Conservation (phyloP, 2,797 vertebrate genomes). For the Karalla daura region DNA sequence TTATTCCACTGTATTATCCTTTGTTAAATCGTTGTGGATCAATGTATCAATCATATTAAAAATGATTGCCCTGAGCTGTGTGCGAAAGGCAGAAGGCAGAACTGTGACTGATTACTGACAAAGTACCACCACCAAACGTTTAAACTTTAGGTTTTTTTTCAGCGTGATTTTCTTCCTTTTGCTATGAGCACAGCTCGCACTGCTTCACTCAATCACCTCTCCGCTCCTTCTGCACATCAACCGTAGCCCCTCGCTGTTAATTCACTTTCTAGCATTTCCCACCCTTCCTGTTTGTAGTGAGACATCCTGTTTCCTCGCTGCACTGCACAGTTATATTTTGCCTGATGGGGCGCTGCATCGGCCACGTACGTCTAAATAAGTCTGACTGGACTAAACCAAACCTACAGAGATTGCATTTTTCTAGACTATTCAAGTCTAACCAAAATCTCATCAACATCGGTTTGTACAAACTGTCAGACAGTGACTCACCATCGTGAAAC, state of each 20-base stretch:
- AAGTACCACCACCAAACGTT: no score
- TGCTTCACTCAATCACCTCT: neutral
- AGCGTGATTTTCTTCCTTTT: neutral
- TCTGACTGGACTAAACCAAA: neutral
- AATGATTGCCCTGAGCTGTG: no score
- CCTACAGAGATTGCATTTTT: neutral
- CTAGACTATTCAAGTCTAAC: neutral
- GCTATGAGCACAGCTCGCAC: no score
- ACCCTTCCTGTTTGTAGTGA: neutral
- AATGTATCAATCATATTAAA: no score
- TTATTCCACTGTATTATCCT: no score
- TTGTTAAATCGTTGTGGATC: no score
- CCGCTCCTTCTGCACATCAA: neutral
- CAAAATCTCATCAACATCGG: neutral
- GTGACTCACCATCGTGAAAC: no score
- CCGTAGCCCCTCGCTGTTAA: neutral
- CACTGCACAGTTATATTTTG: neutral
- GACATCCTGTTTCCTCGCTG: neutral
- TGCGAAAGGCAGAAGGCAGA: no score
- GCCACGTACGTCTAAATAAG: slow-evolving; percentile 1
- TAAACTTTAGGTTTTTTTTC: no score
- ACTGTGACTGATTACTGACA: no score
- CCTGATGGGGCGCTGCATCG: neutral
- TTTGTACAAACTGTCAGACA: neutral
- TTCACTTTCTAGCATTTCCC: neutral